Base-by-base conservation (phyloP, 2,888 invertebrate species). In the Ectobius pallidus region DNA sequence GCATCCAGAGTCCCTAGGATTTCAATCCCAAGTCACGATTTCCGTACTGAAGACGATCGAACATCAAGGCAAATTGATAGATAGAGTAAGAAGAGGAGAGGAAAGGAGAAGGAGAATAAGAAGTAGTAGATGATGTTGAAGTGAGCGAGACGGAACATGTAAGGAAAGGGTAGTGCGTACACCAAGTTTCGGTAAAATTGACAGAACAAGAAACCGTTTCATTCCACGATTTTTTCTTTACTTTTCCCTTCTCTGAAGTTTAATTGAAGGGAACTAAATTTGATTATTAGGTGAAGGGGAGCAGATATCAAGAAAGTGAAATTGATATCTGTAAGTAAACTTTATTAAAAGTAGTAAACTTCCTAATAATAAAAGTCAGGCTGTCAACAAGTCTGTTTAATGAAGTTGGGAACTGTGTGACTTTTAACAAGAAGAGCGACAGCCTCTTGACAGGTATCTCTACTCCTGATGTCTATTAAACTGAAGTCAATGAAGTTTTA, bases 11-110 rank as follows among this genome's bases (percentile, higher is more conserved):
- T 18, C n/a, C 14, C 27, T 11, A n/a, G 69, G 69, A 72, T 72
- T 72, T 72, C 49, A 42, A 62, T 49, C 61, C 44, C 72, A 61
- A 69, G 69, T 72, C 72, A 72, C 72, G 72, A 61, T 30, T 69
- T 16, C 58, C n/a, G 25, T 27, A 22, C 14, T n/a, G 32, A 32
- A 58, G 46, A 39, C 25, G 52, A 34, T 39, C 25, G 55, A 65
- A 46, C 65, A 65, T 65, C 65, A 69, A 49, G 44, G 69, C 52
- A 72, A 69, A 72, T 61, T 69, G 72, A 72, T 72, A 72, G 72
- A 72, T 52, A 58, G 46, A 49, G 46, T 11, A 46, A 46, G 46
- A 65, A 65, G 30, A 46, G 44, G 25, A 18, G 16, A 34, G 46
- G n/a, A 20, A n/a, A 46, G 27, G 18, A 16, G 46, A 27, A 65